Percentiles rank a stretch among this genome's conserved stretches.
Evolutionary conservation across 2,113 vertebrate species (phyloP).

Genomic region (Ibidorhyncha struthersii): DNA sequence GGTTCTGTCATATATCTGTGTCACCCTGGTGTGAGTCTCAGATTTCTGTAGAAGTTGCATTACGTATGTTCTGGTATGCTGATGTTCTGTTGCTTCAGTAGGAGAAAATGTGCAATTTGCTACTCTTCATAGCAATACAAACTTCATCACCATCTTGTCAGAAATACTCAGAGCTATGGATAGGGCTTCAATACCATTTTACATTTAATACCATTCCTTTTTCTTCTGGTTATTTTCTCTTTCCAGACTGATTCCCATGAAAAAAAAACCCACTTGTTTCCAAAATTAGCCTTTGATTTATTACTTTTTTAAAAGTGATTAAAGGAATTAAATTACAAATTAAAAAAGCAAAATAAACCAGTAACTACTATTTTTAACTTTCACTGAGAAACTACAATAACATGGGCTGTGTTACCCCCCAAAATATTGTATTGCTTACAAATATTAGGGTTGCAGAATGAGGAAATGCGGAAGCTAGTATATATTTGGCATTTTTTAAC

Average conservation of each 20-base stretch:
- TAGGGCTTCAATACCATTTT: not conserved
- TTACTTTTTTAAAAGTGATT: not conserved
- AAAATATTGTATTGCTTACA: not conserved
- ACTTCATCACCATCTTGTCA: not conserved
- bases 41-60: not conserved
- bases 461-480: not conserved
- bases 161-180: not conserved
- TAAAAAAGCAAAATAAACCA: not conserved
- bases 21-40: not conserved
- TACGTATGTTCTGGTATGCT: not conserved
- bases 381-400: not conserved
- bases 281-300: not conserved
- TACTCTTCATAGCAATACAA: not conserved
- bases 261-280: not conserved
- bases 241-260: not conserved
- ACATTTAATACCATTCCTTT: not conserved
- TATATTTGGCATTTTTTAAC: not conserved
- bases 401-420: not conserved
- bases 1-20: not conserved
- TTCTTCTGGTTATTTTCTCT: not conserved
- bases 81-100: not conserved
- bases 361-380: not conserved
- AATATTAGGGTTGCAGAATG: not conserved
- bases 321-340: not conserved
- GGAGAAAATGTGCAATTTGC: not conserved